A percentile compares a stretch with the other conserved stretches of the same genome.
Conservation (phyloP, 2,113 vertebrate species). For the Nanorana parkeri region DNA sequence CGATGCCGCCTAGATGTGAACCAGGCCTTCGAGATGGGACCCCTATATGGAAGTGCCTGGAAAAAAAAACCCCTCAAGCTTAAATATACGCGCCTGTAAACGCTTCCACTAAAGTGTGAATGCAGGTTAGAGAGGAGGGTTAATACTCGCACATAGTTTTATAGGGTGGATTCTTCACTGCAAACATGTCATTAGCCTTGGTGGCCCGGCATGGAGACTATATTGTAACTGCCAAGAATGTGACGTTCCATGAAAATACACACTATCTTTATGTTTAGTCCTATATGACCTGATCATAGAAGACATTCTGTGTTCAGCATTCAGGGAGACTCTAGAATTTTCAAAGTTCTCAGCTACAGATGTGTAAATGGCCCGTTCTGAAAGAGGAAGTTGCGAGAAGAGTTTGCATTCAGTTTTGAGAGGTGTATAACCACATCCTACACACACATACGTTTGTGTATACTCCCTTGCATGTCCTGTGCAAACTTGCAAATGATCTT, state of each 20-base stretch:
- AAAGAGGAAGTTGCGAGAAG: conserved; percentile 38
- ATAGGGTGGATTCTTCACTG: conserved; percentile 17
- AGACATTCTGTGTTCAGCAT: no score
- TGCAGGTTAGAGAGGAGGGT: neutral
- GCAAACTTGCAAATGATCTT: neutral
- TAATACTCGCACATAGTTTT: conserved; percentile 5
- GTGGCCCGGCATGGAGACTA: conserved; percentile 5
- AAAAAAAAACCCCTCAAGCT: no score
- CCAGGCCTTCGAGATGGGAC: no score
- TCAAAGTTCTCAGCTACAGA: neutral
- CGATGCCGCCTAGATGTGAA: no score
- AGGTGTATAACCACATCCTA: conserved; percentile 50
- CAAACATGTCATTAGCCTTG: conserved; percentile 17
- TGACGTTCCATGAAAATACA: neutral
- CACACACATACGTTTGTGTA: neutral
- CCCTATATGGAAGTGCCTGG: no score
- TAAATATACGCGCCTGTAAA: no score
- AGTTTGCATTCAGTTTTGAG: conserved; percentile 11
- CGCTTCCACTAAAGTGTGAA: no score
- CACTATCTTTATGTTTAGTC: no score
- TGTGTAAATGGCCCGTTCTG: neutral
- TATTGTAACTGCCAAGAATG: neutral
- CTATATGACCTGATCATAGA: no score
- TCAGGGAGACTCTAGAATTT: neutral
- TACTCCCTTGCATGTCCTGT: neutral